These are phyloP conservation scores for Papilio gigon DNA, from an alignment of 2,888 invertebrate species.

Conservation along the genomic window DNA sequence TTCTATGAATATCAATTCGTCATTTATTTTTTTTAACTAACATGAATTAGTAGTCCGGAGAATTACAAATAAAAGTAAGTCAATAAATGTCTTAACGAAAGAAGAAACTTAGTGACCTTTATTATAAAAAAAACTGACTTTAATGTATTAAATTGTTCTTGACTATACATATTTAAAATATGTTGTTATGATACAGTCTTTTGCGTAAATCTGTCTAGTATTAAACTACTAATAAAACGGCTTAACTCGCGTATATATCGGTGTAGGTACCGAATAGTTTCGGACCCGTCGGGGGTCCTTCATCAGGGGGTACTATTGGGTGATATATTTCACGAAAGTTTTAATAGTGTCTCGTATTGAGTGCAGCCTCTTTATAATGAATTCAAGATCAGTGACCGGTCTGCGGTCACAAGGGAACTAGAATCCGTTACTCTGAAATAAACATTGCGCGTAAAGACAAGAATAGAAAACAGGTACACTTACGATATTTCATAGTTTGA, in stretches of 20 bases:
- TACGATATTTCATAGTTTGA: constrained; percentile 31
- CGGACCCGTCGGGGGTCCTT: too few species aligned
- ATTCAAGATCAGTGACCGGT: constrained; percentile 46
- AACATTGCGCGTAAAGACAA: constrained; percentile 47
- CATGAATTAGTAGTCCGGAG: too few species aligned
- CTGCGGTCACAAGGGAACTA: constrained; percentile 41
- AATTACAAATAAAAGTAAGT: too few species aligned
- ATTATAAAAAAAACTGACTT: too few species aligned
- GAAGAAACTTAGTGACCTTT: too few species aligned
- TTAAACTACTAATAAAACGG: too few species aligned
- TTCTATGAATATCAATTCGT: background rate
- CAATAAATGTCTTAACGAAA: too few species aligned
- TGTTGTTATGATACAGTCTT: background rate
- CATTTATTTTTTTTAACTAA: too few species aligned
- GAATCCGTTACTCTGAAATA: constrained; percentile 50
- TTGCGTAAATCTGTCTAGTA: background rate
- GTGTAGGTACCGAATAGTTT: too few species aligned
- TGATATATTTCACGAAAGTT: too few species aligned
- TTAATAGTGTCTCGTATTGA: background rate
- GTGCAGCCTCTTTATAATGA: constrained; percentile 30
- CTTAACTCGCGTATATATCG: too few species aligned
- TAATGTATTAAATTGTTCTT: background rate
- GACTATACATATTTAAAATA: background rate
- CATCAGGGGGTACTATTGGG: too few species aligned
- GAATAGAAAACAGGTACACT: constrained; percentile 44